These are phyloP conservation scores for Sciurus niger DNA, from an alignment of 2,113 vertebrate genomes.

Conservation along the genomic window DNA sequence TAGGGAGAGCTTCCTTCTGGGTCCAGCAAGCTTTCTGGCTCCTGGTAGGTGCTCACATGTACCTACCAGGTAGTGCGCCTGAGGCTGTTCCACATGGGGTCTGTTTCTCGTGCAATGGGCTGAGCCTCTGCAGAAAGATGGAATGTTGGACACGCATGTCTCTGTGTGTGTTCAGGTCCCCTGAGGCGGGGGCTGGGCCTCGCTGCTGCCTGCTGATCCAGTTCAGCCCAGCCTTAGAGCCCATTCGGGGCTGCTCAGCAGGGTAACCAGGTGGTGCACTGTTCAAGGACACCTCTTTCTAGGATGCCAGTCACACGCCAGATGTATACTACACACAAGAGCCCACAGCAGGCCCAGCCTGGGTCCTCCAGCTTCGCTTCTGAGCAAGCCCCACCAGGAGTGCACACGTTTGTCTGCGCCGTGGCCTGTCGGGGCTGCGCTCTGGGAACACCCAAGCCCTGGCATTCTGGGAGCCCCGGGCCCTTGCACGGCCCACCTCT, in stretches of 20 bases:
- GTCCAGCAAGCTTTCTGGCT: not conserved
- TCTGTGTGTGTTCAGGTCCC: not conserved
- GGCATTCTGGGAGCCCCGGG: not conserved
- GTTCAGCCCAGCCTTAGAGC: not conserved
- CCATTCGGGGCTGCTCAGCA: not conserved
- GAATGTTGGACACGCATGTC: rapidly evolving
- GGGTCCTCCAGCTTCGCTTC: not conserved
- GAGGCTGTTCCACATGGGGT: rapidly evolving
- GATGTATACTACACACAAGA: not conserved
- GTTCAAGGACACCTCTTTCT: not conserved
- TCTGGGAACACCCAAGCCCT: not conserved
- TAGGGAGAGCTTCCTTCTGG: not conserved
- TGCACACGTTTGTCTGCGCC: rapidly evolving
- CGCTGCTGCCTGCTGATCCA: too few species aligned
- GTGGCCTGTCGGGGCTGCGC: not conserved
- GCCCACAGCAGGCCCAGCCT: not conserved
- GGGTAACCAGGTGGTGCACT: rapidly evolving
- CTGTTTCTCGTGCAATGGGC: too few species aligned
- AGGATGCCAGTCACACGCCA: rapidly evolving
- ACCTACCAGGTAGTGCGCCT: too few species aligned
- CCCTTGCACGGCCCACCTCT: not conserved
- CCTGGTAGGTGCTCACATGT: too few species aligned
- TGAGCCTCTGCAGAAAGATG: not conserved
- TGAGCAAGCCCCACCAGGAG: not conserved
- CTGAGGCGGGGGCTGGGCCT: not conserved